Percentiles rank a stretch among this genome's conserved stretches.
Evolutionary conservation across 2,888 invertebrate species (phyloP).

Genomic region (Scrobipalpa atriplicella): DNA sequence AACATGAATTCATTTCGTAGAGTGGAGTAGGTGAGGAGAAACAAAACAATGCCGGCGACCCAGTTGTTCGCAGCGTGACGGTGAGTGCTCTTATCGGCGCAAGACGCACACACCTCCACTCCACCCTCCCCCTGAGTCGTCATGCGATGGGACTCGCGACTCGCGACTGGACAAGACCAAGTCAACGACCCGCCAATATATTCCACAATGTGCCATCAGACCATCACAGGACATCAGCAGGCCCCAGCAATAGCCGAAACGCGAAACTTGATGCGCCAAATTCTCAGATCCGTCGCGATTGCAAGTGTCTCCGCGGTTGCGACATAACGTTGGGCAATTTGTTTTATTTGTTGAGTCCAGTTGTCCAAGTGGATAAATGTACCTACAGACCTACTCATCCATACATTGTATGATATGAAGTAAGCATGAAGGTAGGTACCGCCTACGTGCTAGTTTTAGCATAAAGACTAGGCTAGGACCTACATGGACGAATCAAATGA

Average conservation of each 20-base stretch:
- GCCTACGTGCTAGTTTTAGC: not conserved
- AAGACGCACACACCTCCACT: conserved; percentile 45
- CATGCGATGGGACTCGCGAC: too few relatives aligned
- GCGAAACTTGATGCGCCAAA: conserved; percentile 6
- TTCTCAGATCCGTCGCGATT: not conserved
- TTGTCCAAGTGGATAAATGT: not conserved
- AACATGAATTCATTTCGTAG: not conserved
- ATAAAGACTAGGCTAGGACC: not conserved
- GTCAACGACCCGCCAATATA: conserved; percentile 48
- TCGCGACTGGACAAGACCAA: conserved; percentile 38
- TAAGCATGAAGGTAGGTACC: not conserved
- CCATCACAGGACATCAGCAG: conserved; percentile 9
- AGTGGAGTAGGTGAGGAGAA: conserved; percentile 35
- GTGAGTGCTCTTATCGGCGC: conserved; percentile 48
- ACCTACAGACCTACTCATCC: not conserved
- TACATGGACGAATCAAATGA: too few relatives aligned
- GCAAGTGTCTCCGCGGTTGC: not conserved
- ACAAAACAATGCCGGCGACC: conserved; percentile 57
- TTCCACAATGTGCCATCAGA: conserved; percentile 12
- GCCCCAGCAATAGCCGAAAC: not conserved
- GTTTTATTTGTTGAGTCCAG: conserved; percentile 6
- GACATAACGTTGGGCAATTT: not conserved
- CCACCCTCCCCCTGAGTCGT: conserved; percentile 36
- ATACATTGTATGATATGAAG: conserved; percentile 4
- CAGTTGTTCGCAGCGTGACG: conserved; percentile 64